Conservation (phyloP, 2,797 vertebrate species). For the Peromyscus aztecus region DNA sequence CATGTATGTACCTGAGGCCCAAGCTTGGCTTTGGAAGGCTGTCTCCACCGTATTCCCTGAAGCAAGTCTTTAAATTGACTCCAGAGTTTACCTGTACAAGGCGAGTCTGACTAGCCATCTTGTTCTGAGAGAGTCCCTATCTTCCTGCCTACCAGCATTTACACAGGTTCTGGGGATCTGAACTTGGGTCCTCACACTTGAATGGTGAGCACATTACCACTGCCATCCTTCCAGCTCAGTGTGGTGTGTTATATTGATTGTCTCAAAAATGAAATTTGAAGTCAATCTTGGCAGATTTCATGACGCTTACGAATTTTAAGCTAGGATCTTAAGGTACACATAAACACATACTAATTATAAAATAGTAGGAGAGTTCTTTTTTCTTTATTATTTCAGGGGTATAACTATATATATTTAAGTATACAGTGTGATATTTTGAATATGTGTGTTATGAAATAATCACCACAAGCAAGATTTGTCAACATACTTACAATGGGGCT, state of each 20-base stretch:
- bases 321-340: background rate
- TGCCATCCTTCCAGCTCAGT: background rate
- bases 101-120: background rate
- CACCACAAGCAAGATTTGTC: background rate
- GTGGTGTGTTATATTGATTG: background rate
- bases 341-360: background rate
- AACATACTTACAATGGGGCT: too few species aligned
- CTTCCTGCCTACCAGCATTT: background rate
- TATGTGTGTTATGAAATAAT: background rate
- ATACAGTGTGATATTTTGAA: background rate
- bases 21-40: background rate
- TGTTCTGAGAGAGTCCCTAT: background rate
- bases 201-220: background rate
- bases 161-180: background rate
- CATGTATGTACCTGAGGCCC: background rate
- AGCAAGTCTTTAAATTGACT: background rate
- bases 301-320: background rate
- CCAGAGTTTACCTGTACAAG: background rate
- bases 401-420: background rate
- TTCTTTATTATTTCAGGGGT: background rate
- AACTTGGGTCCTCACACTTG: background rate
- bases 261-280: background rate
- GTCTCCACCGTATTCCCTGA: background rate
- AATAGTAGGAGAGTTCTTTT: background rate
- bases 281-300: background rate